Conservation (phyloP, 1,140 invertebrate species). For the Lordiphosa stackelbergi region DNA sequence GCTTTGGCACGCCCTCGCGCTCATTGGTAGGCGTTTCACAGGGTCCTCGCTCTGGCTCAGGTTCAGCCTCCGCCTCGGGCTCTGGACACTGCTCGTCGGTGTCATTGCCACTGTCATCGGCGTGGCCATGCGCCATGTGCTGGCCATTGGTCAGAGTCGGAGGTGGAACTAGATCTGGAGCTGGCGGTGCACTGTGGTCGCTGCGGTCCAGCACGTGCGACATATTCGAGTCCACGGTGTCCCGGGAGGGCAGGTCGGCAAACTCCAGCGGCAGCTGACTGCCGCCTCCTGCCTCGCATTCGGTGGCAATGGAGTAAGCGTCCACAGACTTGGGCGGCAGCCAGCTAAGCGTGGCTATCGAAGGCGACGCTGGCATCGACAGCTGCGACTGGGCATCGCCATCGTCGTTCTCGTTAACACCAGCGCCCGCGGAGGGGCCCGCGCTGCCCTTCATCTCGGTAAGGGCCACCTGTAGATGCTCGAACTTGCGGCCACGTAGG, state of each 20-base stretch:
- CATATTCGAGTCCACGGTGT: conserved; percentile 81
- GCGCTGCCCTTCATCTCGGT: conserved; percentile 80
- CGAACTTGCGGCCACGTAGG: conserved; percentile 91
- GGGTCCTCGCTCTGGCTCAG: conserved; percentile 3
- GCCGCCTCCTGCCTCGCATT: conserved; percentile 63
- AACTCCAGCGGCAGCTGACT: conserved; percentile 78
- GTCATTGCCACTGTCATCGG: conserved; percentile 63
- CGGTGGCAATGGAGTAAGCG: conserved; percentile 79
- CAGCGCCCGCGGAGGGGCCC: conserved; percentile 14
- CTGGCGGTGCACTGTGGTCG: conserved; percentile 52
- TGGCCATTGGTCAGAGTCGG: conserved; percentile 29
- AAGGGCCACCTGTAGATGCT: conserved; percentile 91
- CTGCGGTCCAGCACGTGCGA: conserved; percentile 75
- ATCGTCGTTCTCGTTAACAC: conserved; percentile 30
- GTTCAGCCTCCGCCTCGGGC: conserved; percentile 35
- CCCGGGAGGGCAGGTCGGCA: conserved; percentile 82
- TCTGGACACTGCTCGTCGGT: conserved; percentile 66
- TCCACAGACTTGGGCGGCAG: conserved; percentile 80
- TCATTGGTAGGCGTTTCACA: conserved; percentile 52
- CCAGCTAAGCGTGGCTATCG: conserved; percentile 86
- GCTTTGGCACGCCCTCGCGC: conserved; percentile 6
- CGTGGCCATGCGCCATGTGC: conserved; percentile 20
- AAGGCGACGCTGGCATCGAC: conserved; percentile 82
- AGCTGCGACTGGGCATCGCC: conserved; percentile 79
- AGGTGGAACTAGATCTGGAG: conserved; percentile 12